These are phyloP conservation scores for Pachycephala philippinensis DNA, from an alignment of 2,113 vertebrate genomes.

Conservation along the genomic window DNA sequence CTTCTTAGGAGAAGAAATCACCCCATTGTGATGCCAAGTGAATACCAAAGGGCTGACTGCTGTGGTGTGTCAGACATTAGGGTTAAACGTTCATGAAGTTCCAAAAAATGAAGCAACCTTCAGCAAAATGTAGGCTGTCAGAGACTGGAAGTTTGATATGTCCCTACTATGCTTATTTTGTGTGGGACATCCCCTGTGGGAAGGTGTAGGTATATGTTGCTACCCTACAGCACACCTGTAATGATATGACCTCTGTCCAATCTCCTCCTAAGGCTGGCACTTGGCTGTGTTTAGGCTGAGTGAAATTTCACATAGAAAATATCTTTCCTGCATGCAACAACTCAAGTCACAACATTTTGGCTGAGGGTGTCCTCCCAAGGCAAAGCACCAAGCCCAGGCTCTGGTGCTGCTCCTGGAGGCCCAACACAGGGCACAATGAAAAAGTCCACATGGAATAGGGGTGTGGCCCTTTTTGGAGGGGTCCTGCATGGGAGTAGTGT, in stretches of 20 bases:
- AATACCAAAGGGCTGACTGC: background rate
- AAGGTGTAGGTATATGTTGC: background rate
- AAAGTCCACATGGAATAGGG: background rate
- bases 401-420: background rate
- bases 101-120: background rate
- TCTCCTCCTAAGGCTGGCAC: background rate
- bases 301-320: background rate
- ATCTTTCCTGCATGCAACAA: background rate
- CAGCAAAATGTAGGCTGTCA: background rate
- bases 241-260: background rate
- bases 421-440: background rate
- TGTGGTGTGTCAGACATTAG: background rate
- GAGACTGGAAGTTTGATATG: background rate
- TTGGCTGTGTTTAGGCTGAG: background rate
- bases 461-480: background rate
- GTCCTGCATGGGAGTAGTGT: no score
- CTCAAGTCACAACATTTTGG: background rate
- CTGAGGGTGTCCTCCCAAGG: background rate
- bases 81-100: background rate
- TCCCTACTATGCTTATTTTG: background rate
- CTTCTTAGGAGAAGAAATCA: background rate
- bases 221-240: background rate
- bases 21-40: background rate
- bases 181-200: background rate
- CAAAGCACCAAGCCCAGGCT: background rate